phyloP scores from a whole-genome alignment of 2,888 invertebrate species.

The Drosophila affinis region DNA sequence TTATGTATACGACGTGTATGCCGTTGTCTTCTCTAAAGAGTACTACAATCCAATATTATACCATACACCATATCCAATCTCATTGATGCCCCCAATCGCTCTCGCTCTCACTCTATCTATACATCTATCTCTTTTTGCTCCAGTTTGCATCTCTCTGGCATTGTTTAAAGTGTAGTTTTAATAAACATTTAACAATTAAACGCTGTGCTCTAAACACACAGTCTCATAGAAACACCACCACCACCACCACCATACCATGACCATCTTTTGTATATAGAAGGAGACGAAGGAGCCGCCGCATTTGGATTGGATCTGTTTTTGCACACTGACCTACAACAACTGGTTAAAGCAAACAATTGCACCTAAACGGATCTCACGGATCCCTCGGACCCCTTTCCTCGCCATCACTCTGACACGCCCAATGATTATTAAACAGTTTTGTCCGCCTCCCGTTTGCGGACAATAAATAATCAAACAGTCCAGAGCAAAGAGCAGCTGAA shows the following conservation, averaged over 20 bases:
- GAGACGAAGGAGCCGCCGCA: constrained; percentile 38
- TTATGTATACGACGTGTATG: constrained; percentile 74
- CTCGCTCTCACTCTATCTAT: not conserved
- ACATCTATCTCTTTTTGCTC: constrained; percentile 18
- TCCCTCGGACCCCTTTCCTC: no score
- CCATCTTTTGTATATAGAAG: constrained; percentile 37
- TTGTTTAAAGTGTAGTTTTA: constrained; percentile 78
- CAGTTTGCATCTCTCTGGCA: constrained; percentile 48
- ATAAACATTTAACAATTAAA: constrained; percentile 81
- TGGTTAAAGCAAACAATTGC: constrained; percentile 72
- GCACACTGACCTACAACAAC: constrained; percentile 83
- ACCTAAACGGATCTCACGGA: constrained; percentile 27
- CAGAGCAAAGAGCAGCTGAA: constrained; percentile 7
- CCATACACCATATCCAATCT: constrained; percentile 55
- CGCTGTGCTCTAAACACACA: constrained; percentile 77
- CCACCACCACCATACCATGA: not conserved
- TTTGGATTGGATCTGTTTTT: constrained; percentile 61
- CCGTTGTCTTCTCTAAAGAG: constrained; percentile 8
- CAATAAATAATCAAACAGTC: constrained; percentile 77
- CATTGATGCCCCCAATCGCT: constrained; percentile 55
- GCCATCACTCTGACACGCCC: constrained; percentile 1
- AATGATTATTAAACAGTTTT: constrained; percentile 54
- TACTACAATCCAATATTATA: constrained; percentile 53
- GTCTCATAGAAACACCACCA: constrained; percentile 15
- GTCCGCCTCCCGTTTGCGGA: constrained; percentile 36